Conservation (phyloP, 2,113 vertebrate species). For the Polypterus senegalus region DNA sequence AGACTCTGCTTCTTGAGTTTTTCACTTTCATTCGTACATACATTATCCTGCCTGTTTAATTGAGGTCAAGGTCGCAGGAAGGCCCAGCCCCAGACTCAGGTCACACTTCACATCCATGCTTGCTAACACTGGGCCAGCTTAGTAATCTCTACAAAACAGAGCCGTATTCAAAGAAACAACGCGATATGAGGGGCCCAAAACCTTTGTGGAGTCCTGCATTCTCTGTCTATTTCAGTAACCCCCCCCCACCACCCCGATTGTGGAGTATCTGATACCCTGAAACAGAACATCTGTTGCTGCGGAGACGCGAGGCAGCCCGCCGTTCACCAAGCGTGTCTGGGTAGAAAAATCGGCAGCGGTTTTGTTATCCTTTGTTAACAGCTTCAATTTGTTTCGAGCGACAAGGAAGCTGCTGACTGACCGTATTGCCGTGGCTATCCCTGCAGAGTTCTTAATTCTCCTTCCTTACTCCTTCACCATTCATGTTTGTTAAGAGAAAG, state of each 20-base stretch:
- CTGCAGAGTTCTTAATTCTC: slow-evolving; percentile 34
- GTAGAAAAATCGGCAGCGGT: not conserved
- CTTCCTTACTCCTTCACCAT: slow-evolving; percentile 6
- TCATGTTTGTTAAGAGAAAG: slow-evolving; percentile 19
- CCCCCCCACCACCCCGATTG: not conserved
- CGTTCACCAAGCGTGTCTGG: not conserved
- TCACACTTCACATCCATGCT: too few species aligned
- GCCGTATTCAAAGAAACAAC: too few species aligned
- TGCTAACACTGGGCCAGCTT: too few species aligned
- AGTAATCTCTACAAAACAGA: too few species aligned
- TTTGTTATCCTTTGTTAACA: not conserved
- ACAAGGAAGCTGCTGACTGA: slow-evolving; percentile 16
- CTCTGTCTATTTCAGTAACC: slow-evolving; percentile 1
- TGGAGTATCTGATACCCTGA: not conserved
- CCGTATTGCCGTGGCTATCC: slow-evolving; percentile 24
- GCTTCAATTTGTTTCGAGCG: slow-evolving; percentile 1
- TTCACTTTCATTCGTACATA: too few species aligned
- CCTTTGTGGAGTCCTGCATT: slow-evolving; percentile 6
- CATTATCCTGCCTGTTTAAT: too few species aligned
- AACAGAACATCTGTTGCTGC: not conserved
- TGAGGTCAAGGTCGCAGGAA: too few species aligned
- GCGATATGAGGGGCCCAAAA: too few species aligned
- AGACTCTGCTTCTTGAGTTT: too few species aligned
- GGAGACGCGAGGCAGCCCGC: not conserved
- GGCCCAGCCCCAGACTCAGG: too few species aligned